Evolutionary conservation across 1,140 invertebrate genomes (phyloP).

Genomic region (Solen grandis): DNA sequence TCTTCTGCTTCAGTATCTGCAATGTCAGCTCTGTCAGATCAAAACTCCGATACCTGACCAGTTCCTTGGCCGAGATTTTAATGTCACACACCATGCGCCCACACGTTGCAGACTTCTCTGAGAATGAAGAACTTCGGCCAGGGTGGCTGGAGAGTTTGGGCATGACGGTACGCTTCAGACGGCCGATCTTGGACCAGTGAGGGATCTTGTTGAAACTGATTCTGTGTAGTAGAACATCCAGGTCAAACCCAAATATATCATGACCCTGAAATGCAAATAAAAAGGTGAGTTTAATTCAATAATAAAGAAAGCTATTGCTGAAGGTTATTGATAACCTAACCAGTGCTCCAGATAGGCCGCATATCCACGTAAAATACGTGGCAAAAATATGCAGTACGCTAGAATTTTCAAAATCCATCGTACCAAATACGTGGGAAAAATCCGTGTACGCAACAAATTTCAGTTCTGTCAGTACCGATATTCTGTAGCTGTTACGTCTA

Average conservation of each 20-base stretch:
- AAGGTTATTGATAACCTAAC: neutral
- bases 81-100: conserved; percentile 97
- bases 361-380: no score
- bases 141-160: conserved; percentile 81
- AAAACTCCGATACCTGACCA: conserved; percentile 94
- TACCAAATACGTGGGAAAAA: no score
- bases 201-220: conserved; percentile 88
- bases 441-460: no score
- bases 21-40: conserved; percentile 92
- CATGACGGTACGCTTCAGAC: conserved; percentile 87
- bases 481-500: no score
- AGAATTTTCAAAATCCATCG: no score
- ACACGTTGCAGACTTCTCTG: conserved; percentile 84
- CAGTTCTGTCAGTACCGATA: no score
- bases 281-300: neutral
- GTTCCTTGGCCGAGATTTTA: conserved; percentile 95
- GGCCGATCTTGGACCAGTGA: conserved; percentile 94
- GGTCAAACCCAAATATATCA: conserved; percentile 92
- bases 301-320: neutral
- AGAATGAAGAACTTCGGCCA: conserved; percentile 71
- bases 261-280: conserved; percentile 85
- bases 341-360: no score
- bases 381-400: no score
- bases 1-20: conserved; percentile 82
- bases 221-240: conserved; percentile 93